phyloP scores from a whole-genome alignment of 1,140 invertebrate genomes.

The Hypothenemus hampei region DNA sequence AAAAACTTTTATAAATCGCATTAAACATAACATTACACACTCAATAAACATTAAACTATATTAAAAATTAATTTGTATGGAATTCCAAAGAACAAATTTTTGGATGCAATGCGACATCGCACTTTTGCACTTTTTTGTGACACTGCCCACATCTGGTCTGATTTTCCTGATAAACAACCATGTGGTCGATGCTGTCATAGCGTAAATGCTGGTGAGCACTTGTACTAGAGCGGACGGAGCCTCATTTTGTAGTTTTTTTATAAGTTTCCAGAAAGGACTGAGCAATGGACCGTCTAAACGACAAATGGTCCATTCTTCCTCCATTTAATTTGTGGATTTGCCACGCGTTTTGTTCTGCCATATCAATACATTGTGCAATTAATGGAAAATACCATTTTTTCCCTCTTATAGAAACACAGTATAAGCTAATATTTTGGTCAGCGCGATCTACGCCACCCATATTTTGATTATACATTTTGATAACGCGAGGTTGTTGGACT shows the following conservation, averaged over 20 bases:
- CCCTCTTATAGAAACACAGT: constrained; percentile 33
- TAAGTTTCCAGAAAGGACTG: constrained; percentile 26
- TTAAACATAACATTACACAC: too few relatives aligned
- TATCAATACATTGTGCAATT: constrained; percentile 36
- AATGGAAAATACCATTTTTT: constrained; percentile 43
- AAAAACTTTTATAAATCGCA: too few relatives aligned
- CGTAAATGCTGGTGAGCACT: constrained; percentile 9
- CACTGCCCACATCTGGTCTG: constrained; percentile 30
- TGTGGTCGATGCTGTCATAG: constrained; percentile 31
- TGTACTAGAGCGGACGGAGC: constrained; percentile 3
- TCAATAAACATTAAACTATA: too few relatives aligned
- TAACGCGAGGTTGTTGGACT: constrained; percentile 33
- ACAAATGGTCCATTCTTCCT: constrained; percentile 31
- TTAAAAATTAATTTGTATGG: constrained; percentile 22
- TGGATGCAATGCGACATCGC: constrained; percentile 28
- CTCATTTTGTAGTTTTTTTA: constrained; percentile 25
- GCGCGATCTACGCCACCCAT: constrained; percentile 38
- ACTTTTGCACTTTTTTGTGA: constrained; percentile 29
- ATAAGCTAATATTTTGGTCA: constrained; percentile 39
- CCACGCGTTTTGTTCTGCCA: constrained; percentile 41
- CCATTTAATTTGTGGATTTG: constrained; percentile 31
- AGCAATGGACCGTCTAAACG: constrained; percentile 31
- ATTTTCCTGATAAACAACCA: constrained; percentile 30
- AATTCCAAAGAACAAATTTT: constrained; percentile 28
- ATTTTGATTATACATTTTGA: constrained; percentile 31